Base-by-base conservation (phyloP, 2,113 vertebrate genomes). In the Aleadryas rufinucha region DNA sequence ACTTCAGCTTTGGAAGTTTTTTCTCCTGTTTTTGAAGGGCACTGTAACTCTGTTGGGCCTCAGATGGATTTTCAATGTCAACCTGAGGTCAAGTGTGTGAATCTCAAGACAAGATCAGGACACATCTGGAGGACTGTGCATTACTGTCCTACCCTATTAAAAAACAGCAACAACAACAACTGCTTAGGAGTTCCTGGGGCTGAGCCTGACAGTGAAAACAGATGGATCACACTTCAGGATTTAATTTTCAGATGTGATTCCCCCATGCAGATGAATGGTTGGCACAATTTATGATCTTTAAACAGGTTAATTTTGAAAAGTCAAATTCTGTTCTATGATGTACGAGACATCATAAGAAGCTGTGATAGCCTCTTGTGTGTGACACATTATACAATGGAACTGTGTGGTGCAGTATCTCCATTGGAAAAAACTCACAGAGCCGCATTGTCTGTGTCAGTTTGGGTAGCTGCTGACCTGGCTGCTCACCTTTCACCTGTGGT, bases 231-330 rank as follows among this genome's bases (percentile, higher is more conserved):
- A 89, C 89, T 94, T 93, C 89, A 89, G 57, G 87, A 94, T 96
- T 87, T 93, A 96, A 96, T 94, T 97, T 94, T 95, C 91, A 93
- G 56, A 96, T 85, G 69, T 82, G 87, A 94, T 96, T 94, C 65
- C 91, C 84, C 81, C 77, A 89, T 91, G 84, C 74, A 95, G 81
- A 92, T 33, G 80, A 92, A 84, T 13, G 23, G 63, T 84, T 96
- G 93, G 84, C 89, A 78, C 47, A 69, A 78, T 85, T 93, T 78
- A 61, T 85, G 57, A 61, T 94, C 68, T 93, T 92, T 84, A 86
- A 97, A 42, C 47, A 72, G 60, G 74, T 78, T 95, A 84, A 92
- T 60, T 81, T 95, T 89, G 41, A 91, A 87, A 96, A 94, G 41
- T 75, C 69, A 69, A 24, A 75, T 83, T 89, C 70, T 68, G 47